These are phyloP conservation scores for Ptilodon capucinus DNA, from an alignment of 2,888 invertebrate species.

Conservation along the genomic window DNA sequence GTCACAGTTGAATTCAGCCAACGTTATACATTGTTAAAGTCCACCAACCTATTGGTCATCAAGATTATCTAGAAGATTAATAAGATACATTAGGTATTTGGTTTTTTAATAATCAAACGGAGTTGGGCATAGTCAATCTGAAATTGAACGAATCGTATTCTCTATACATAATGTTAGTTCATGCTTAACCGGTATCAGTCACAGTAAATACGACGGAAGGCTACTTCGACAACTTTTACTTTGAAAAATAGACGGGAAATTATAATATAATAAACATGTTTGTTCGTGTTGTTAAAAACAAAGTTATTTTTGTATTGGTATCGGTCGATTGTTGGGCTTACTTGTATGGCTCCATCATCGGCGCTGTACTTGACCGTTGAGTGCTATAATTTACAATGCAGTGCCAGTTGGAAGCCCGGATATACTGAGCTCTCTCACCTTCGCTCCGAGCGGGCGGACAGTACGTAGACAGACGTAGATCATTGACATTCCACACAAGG, in stretches of 20 bases:
- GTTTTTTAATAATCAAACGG: too few species aligned
- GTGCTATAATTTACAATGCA: constrained; percentile 5
- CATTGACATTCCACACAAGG: constrained; percentile 19
- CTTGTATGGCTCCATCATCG: constrained; percentile 3
- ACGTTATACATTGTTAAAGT: background rate
- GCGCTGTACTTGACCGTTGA: background rate
- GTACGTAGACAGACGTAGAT: constrained; percentile 5
- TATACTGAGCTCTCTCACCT: constrained; percentile 14
- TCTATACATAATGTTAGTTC: background rate
- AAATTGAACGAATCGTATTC: background rate
- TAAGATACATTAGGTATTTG: background rate
- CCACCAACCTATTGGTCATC: background rate
- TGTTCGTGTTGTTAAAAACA: background rate
- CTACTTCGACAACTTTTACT: constrained; percentile 1
- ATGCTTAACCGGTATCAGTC: background rate
- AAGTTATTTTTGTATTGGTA: constrained; percentile 4
- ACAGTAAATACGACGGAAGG: constrained; percentile 2
- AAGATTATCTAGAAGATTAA: background rate
- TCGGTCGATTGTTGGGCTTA: background rate
- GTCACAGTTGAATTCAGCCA: background rate
- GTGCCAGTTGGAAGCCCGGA: constrained; percentile 5
- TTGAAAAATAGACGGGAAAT: background rate
- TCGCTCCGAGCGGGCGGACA: constrained; percentile 12
- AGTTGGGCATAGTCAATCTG: background rate
- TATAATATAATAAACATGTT: background rate